Conservation (phyloP, 2,797 vertebrate genomes). For the Acanthurus lineatus region DNA sequence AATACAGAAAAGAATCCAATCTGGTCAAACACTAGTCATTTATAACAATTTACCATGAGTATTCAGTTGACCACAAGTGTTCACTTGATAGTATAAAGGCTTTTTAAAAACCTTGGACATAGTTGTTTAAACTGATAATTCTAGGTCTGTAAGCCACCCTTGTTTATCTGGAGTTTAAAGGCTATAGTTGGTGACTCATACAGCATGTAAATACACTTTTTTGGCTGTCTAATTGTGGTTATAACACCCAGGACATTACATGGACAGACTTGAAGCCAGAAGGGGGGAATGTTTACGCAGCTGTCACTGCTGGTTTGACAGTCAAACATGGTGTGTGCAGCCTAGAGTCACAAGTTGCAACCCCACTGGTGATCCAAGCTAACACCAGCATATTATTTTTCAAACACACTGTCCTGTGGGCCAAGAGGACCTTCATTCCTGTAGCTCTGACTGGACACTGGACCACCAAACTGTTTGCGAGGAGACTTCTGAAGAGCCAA, state of each 20-base stretch:
- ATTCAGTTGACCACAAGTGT: too few species aligned
- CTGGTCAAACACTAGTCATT: neutral
- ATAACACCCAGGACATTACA: conserved; percentile 1
- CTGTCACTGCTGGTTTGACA: conserved; percentile 44
- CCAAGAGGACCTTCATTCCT: neutral
- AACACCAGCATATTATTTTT: conserved; percentile 25
- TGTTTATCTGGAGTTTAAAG: too few species aligned
- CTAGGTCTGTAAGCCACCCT: too few species aligned
- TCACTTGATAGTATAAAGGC: too few species aligned
- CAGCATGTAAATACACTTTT: too few species aligned
- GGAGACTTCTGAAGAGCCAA: conserved; percentile 21
- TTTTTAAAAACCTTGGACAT: too few species aligned
- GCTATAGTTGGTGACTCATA: too few species aligned
- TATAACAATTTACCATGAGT: too few species aligned
- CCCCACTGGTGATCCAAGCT: conserved; percentile 3
- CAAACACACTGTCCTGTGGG: neutral
- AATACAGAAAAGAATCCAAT: too few species aligned
- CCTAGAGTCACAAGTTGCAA: conserved; percentile 1
- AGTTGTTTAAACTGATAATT: neutral
- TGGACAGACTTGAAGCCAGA: conserved; percentile 19
- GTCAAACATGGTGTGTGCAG: conserved; percentile 24
- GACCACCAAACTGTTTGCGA: conserved; percentile 25
- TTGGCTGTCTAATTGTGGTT: conserved; percentile 25
- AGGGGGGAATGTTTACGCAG: conserved; percentile 32
- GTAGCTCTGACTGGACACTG: neutral